phyloP scores from a whole-genome alignment of 2,888 invertebrate genomes.

The Tethea ocularis region DNA sequence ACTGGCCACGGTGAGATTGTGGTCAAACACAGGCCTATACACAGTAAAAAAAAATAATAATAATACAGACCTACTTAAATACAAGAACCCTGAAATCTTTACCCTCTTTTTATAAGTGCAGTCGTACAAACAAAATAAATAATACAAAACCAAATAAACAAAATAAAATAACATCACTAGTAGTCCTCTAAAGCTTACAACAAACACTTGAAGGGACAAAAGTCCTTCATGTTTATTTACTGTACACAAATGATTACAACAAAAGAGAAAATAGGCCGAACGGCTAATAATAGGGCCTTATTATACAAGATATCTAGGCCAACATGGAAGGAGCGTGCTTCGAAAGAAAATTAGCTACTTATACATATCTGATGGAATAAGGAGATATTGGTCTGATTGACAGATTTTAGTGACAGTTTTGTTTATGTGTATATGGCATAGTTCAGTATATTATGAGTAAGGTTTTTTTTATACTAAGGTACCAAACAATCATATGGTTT shows the following conservation, averaged over 20 bases:
- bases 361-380: not conserved
- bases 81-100: no score
- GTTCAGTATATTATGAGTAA: no score
- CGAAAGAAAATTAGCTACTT: conserved; percentile 4
- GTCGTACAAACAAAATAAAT: no score
- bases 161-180: not conserved
- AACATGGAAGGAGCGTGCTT: conserved; percentile 1
- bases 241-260: conserved; percentile 4
- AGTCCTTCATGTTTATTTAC: not conserved
- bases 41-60: not conserved
- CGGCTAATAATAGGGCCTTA: not conserved
- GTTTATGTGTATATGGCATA: no score
- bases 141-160: not conserved
- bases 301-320: not conserved
- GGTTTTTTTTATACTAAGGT: no score
- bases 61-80: no score
- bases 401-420: not conserved
- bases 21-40: not conserved
- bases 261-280: conserved; percentile 1
- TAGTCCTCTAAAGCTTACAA: not conserved
- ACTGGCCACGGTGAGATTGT: no score
- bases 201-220: not conserved
- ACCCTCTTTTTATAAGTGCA: no score
- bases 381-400: not conserved
- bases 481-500: no score